Conservation (phyloP, 1,140 invertebrate species). For the Drosophila lacteicornis region DNA sequence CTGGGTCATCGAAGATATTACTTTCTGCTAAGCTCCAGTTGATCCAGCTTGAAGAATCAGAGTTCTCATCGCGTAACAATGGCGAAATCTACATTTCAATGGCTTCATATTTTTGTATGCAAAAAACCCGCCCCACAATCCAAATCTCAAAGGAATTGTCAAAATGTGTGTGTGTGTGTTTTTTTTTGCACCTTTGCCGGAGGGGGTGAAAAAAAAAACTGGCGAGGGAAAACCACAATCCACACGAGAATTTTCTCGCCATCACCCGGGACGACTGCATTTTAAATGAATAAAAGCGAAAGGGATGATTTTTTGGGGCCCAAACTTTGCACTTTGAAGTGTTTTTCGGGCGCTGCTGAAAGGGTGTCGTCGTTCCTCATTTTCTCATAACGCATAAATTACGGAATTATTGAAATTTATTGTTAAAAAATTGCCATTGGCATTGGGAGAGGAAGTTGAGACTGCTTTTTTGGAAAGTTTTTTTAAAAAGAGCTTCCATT, state of each 20-base stretch:
- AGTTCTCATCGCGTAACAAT: slow-evolving; percentile 41
- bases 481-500: slow-evolving; percentile 10
- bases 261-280: slow-evolving; percentile 29
- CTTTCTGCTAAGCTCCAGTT: slow-evolving; percentile 29
- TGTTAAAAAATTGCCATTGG: slow-evolving; percentile 44
- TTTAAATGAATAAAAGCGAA: slow-evolving; percentile 31
- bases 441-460: slow-evolving; percentile 5
- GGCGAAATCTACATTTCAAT: slow-evolving; percentile 70
- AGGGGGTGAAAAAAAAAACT: background rate
- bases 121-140: slow-evolving; percentile 42
- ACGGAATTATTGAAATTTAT: slow-evolving; percentile 81
- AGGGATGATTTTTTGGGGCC: slow-evolving; percentile 30
- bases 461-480: background rate
- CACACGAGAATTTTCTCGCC: slow-evolving; percentile 56
- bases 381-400: slow-evolving; percentile 64
- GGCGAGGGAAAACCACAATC: slow-evolving; percentile 63
- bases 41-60: slow-evolving; percentile 13
- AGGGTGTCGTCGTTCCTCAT: slow-evolving; percentile 43
- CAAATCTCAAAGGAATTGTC: slow-evolving; percentile 75
- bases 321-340: slow-evolving; percentile 70
- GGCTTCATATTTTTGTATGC: slow-evolving; percentile 56
- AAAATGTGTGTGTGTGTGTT: slow-evolving; percentile 30
- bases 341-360: slow-evolving; percentile 16
- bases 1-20: slow-evolving; percentile 50
- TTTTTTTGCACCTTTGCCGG: slow-evolving; percentile 64